These are phyloP conservation scores for Syngnathus typhle DNA, from an alignment of 2,113 vertebrate species.

Conservation along the genomic window DNA sequence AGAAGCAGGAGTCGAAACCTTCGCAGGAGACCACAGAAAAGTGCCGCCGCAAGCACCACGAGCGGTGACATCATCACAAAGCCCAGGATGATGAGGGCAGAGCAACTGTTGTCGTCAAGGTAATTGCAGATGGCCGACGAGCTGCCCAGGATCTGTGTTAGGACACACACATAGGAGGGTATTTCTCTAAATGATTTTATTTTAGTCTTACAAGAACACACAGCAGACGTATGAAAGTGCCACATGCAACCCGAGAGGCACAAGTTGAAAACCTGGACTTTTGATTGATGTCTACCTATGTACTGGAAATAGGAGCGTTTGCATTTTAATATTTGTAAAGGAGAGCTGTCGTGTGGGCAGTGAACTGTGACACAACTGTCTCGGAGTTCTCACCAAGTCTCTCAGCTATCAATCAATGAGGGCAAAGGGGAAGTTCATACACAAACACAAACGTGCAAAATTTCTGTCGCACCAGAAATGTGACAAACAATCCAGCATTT, in stretches of 20 bases:
- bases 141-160: slow-evolving; percentile 75
- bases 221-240: no score
- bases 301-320: slow-evolving; percentile 3
- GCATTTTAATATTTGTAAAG: slow-evolving; percentile 6
- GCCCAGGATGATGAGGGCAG: slow-evolving; percentile 88
- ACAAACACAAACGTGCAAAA: neutral
- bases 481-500: neutral
- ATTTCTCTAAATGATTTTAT: no score
- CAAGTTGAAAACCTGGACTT: neutral
- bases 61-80: slow-evolving; percentile 93
- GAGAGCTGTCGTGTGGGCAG: slow-evolving; percentile 5
- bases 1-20: slow-evolving; percentile 75
- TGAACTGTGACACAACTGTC: slow-evolving; percentile 25
- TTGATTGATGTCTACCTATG: no score
- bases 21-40: slow-evolving; percentile 79
- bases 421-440: neutral
- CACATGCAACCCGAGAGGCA: neutral
- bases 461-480: neutral
- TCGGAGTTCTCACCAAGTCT: slow-evolving; percentile 29
- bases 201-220: no score
- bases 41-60: slow-evolving; percentile 81
- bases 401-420: slow-evolving; percentile 47
- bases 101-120: slow-evolving; percentile 89
- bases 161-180: slow-evolving; percentile 3
- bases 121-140: slow-evolving; percentile 77